Evolutionary conservation across 2,797 vertebrate species (phyloP), one percentile per base, ranked within the genome.

Genomic region (Hydrophis major): DNA sequence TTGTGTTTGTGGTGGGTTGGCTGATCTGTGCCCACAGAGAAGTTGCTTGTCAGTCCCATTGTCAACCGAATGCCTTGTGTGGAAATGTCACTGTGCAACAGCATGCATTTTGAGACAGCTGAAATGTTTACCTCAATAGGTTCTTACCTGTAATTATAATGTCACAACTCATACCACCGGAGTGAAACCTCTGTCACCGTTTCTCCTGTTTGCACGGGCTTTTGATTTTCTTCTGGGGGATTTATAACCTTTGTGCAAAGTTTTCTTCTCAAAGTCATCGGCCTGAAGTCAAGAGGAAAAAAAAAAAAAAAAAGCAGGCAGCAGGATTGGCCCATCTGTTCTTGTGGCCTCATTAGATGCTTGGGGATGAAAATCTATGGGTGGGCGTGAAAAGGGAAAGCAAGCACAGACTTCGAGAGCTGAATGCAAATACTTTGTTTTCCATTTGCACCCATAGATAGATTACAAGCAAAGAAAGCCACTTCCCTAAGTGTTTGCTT

Each of bases 101-200:
- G 90, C 78, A 42, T 93, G 53, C 61, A 14, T 92, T 90, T 89
- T 86, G 91, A 95, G 92, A 95, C 93, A 91, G 92, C 94, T 97
- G 95, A 96, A 90, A 20, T 94, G 88, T 95, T 97, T 96, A 92
- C 95, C 94, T 94, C 95, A 93, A 66, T 94, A 93, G 61, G 92
- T 92, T 91, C 94, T 93, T 94, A n/a, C 25, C 5, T 91, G 83
- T 95, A 96, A 96, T 95, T 96, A 93, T 87, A 94, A 92, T 89
- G 91, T 89, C 93, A 93, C 61, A 94, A 78, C 94, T 92, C 92
- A 13, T 66, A 91, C 93, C 8, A 28, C 37, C 53, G 18, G 0
- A 42, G 87, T 93, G 94, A 88, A 96, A 94, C 94, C 95, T 92
- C 55, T 94, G 94, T 89, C 94, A 95, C 63, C 22, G 14, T 91